Percentiles rank a stretch among this genome's conserved stretches.
These are phyloP conservation scores for Sebastes goodei DNA, from an alignment of 2,797 vertebrate genomes.

Conservation along the genomic window DNA sequence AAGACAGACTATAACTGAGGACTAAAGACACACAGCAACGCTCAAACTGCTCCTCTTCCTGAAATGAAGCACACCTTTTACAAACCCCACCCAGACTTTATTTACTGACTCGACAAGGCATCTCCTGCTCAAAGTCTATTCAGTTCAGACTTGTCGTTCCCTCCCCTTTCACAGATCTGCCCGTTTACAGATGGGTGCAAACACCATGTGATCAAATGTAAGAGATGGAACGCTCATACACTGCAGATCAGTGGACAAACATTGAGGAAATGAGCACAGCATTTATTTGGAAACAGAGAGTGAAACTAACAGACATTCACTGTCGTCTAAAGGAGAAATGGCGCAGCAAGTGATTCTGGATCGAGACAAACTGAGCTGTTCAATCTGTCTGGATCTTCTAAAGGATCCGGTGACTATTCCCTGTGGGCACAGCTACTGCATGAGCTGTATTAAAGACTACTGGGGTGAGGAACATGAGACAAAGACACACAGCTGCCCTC, in stretches of 20 bases:
- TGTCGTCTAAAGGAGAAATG: background rate
- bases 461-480: background rate
- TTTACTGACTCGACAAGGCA: too few species aligned
- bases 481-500: background rate
- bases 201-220: background rate
- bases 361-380: background rate
- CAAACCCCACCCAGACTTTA: background rate
- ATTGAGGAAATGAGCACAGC: background rate
- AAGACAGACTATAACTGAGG: too few species aligned
- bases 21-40: too few species aligned
- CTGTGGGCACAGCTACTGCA: conserved; percentile 40
- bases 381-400: background rate
- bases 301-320: background rate
- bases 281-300: background rate
- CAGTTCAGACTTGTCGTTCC: background rate
- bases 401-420: conserved; percentile 25
- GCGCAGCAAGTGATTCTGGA: background rate
- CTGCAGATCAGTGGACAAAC: background rate
- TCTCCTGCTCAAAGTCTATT: background rate
- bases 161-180: background rate
- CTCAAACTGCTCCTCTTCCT: background rate
- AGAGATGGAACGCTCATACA: accelerated
- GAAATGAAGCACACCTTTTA: background rate
- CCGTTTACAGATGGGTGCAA: background rate
- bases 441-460: conserved; percentile 1